Evolutionary conservation across 1,140 invertebrate genomes (phyloP).

Genomic region (Phymastichus coffea): DNA sequence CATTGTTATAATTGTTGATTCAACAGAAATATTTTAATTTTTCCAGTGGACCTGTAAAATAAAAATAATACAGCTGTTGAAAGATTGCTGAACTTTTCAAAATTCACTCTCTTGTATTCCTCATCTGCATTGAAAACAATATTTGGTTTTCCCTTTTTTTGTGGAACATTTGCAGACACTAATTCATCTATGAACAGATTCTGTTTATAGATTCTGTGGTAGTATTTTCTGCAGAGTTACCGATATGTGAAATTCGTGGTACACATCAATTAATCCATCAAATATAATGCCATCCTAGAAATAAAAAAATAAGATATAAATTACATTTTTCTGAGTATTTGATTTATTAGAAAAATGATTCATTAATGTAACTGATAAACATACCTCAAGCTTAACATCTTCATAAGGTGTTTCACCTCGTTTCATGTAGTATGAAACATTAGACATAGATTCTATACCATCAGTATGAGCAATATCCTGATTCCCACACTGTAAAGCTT

Average conservation of each 20-base stretch:
- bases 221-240: conserved; percentile 97
- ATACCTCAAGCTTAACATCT: conserved; percentile 77
- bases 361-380: background rate
- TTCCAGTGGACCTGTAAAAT: too few species aligned
- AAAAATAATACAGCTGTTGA: too few species aligned
- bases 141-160: conserved; percentile 79
- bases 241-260: conserved; percentile 99
- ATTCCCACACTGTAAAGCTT: conserved; percentile 81
- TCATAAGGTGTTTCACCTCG: conserved; percentile 91
- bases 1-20: too few species aligned
- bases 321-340: conserved; percentile 1
- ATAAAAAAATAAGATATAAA: conserved; percentile 33
- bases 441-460: conserved; percentile 99
- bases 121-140: conserved; percentile 84
- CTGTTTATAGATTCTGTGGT: conserved; percentile 85
- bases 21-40: too few species aligned
- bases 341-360: too few species aligned
- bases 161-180: conserved; percentile 79
- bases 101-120: conserved; percentile 94
- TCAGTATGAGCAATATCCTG: conserved; percentile 87
- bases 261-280: conserved; percentile 97
- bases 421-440: conserved; percentile 94
- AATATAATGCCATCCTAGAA: conserved; percentile 92
- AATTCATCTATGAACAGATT: conserved; percentile 87
- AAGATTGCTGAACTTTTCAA: conserved; percentile 88